Conservation (phyloP, 2,797 vertebrate genomes). For the Salarias fasciatus region DNA sequence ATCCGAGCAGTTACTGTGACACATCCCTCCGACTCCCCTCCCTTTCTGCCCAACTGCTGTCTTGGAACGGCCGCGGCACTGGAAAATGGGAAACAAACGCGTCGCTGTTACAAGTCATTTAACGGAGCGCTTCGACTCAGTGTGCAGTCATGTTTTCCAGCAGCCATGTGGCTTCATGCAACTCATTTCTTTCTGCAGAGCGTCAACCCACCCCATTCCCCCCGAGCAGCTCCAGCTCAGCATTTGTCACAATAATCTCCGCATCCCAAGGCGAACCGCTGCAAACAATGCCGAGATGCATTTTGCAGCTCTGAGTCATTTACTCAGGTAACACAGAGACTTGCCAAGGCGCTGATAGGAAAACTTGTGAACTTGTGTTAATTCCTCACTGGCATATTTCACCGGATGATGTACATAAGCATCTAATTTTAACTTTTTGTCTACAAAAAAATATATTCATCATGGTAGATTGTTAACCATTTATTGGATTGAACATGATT, state of each 20-base stretch:
- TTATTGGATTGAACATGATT: too few relatives aligned
- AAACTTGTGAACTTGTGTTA: conserved; percentile 12
- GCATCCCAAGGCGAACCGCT: conserved; percentile 22
- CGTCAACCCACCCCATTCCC: conserved; percentile 11
- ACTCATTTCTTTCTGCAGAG: conserved; percentile 52
- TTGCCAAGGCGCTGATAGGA: background rate
- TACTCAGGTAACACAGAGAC: conserved; percentile 5
- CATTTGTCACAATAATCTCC: conserved; percentile 56
- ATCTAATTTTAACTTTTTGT: too few relatives aligned
- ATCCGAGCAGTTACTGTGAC: conserved; percentile 11
- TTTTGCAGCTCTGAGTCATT: conserved; percentile 22
- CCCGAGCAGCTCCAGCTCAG: conserved; percentile 25
- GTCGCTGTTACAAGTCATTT: conserved; percentile 58
- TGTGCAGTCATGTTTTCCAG: conserved; percentile 63
- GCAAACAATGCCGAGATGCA: conserved; percentile 13
- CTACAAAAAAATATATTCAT: too few relatives aligned
- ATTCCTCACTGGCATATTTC: conserved; percentile 7
- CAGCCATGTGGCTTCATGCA: conserved; percentile 37
- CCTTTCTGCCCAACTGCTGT: conserved; percentile 27
- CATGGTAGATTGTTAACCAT: too few relatives aligned
- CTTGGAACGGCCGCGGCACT: conserved; percentile 48
- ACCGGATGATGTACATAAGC: background rate
- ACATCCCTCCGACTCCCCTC: conserved; percentile 7
- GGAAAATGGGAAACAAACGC: conserved; percentile 61
- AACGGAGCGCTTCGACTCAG: conserved; percentile 37